Evolutionary conservation across 1,140 invertebrate genomes (phyloP).

Genomic region (Heliconius himera): DNA sequence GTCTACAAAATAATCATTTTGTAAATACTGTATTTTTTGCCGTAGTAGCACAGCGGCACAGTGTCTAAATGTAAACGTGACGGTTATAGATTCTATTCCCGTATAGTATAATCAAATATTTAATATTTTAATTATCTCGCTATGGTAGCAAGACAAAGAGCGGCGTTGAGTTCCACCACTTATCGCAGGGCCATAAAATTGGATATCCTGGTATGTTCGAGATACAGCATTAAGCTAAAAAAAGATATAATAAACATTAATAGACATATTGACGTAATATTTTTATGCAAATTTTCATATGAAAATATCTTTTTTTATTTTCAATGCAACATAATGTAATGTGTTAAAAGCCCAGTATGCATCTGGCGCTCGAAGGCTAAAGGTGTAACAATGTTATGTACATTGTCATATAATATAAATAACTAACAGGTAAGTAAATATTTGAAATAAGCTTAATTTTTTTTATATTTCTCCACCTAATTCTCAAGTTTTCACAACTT

Average conservation of each 20-base stretch:
- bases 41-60: neutral
- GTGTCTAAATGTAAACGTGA: no score
- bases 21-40: neutral
- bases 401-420: neutral
- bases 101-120: no score
- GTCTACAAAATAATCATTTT: neutral
- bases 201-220: no score
- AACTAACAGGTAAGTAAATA: neutral
- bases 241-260: neutral
- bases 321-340: neutral
- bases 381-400: neutral
- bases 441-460: neutral
- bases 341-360: neutral
- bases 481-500: no score
- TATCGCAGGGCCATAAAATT: no score
- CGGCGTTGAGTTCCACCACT: no score
- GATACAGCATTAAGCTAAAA: neutral
- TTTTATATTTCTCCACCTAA: no score
- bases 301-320: neutral
- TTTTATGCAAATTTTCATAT: neutral
- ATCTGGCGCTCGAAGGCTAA: neutral
- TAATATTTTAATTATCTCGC: no score
- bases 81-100: no score
- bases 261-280: no score
- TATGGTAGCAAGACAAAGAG: no score